Evolutionary conservation across 2,888 invertebrate species (phyloP).

Genomic region (Metellina segmentata): DNA sequence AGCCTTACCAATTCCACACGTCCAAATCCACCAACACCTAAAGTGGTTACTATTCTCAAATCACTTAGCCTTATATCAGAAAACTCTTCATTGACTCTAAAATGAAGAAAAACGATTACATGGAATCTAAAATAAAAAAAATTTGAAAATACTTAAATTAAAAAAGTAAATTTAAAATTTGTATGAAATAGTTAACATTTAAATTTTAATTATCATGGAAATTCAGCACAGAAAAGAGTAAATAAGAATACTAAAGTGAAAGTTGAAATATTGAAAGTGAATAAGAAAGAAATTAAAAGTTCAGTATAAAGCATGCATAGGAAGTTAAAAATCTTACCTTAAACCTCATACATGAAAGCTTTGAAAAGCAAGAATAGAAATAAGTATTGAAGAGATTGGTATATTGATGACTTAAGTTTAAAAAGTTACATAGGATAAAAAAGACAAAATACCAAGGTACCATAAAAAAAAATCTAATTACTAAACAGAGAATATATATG

Average conservation of each 20-base stretch:
- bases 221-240: no score
- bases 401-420: no score
- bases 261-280: constrained; percentile 1
- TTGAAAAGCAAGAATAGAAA: constrained; percentile 32
- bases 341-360: constrained; percentile 58
- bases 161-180: no score
- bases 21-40: constrained; percentile 99
- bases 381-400: not conserved
- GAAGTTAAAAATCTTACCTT: constrained; percentile 47
- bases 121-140: no score
- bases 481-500: no score
- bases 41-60: constrained; percentile 93
- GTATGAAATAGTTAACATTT: not conserved
- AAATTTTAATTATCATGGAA: no score
- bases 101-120: constrained; percentile 7
- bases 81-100: constrained; percentile 87
- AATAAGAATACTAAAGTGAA: not conserved
- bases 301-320: not conserved
- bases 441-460: no score
- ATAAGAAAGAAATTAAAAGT: not conserved
- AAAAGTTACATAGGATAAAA: no score
- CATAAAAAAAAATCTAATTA: no score
- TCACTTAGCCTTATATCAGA: constrained; percentile 91
- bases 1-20: constrained; percentile 91
- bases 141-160: no score